Conservation (phyloP, 2,888 invertebrate genomes). For the Drosophila nigritarsus region DNA sequence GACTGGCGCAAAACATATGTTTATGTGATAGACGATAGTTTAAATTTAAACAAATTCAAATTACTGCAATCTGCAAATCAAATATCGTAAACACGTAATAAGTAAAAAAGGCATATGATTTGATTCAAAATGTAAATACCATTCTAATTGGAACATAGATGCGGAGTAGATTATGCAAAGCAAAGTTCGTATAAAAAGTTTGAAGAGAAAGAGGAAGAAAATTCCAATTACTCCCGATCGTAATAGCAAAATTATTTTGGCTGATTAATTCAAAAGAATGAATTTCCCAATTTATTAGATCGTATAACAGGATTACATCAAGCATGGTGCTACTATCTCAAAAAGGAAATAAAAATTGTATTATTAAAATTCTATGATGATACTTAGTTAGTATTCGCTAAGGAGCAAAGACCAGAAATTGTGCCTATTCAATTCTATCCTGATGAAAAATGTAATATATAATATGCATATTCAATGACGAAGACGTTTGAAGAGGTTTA, state of each 20-base stretch:
- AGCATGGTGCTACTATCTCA: neutral
- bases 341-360: neutral
- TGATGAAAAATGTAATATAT: neutral
- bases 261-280: neutral
- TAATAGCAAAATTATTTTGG: neutral
- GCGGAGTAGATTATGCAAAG: neutral
- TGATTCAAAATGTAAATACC: neutral
- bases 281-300: neutral
- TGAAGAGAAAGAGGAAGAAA: neutral
- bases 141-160: neutral
- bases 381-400: neutral
- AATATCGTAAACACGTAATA: slow-evolving; percentile 61
- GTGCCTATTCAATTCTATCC: neutral
- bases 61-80: neutral
- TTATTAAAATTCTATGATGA: neutral
- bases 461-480: neutral
- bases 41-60: neutral
- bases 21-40: neutral
- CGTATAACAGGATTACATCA: neutral
- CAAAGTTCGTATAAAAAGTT: too few relatives aligned
- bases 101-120: slow-evolving; percentile 17
- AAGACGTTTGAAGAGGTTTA: neutral
- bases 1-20: neutral
- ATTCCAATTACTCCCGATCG: neutral
- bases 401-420: neutral